Conservation (phyloP, 2,113 vertebrate genomes). For the Xiphorhynchus elegans region DNA sequence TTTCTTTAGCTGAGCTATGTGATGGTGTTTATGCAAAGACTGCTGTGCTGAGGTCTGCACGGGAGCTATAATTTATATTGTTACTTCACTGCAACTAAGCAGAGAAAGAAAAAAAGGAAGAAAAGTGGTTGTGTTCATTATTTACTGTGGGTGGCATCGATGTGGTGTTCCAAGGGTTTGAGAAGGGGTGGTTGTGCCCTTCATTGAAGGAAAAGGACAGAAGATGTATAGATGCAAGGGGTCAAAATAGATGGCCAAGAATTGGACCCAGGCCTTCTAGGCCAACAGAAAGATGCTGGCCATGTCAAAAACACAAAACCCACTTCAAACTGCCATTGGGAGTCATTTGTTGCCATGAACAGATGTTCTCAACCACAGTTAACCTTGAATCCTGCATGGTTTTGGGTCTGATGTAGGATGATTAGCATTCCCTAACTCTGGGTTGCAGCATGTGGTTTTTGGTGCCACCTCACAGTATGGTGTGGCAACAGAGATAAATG, state of each 20-base stretch:
- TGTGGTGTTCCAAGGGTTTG: background rate
- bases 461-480: slow-evolving; percentile 41
- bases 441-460: background rate
- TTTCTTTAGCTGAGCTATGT: background rate
- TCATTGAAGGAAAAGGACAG: background rate
- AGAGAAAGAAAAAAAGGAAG: background rate
- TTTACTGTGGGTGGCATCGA: background rate
- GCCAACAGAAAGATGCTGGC: background rate
- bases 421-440: slow-evolving; percentile 17
- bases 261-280: background rate
- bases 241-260: background rate
- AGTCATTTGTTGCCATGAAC: background rate
- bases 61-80: background rate
- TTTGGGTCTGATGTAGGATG: background rate
- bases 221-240: background rate
- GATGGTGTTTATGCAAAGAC: background rate
- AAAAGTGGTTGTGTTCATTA: accelerated
- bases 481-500: slow-evolving; percentile 39
- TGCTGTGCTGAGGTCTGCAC: background rate
- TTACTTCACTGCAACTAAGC: background rate
- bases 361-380: background rate
- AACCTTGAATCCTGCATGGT: background rate
- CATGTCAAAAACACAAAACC: background rate
- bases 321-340: background rate
- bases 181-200: background rate